A percentile compares a stretch with the other conserved stretches of the same genome.
Conservation (phyloP, 2,113 vertebrate species). For the Gavialis gangeticus region DNA sequence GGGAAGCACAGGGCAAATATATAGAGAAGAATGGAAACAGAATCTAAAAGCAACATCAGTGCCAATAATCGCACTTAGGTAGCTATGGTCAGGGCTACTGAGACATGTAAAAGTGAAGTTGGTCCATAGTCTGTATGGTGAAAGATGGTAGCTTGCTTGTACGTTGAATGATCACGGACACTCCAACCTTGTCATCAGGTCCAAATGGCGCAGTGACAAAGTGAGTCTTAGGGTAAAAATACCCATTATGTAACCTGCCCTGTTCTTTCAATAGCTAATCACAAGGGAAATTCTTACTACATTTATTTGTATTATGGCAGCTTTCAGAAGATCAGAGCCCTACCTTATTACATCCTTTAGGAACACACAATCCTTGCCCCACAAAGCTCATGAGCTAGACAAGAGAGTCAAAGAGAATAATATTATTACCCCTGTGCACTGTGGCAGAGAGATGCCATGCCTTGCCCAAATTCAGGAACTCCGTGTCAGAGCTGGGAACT, state of each 20-base stretch:
- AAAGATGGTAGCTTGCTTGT: neutral
- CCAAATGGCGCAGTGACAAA: neutral
- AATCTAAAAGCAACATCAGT: too few species aligned
- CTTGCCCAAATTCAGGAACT: constrained; percentile 72
- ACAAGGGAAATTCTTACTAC: constrained; percentile 31
- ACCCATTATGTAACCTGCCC: constrained; percentile 12
- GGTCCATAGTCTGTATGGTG: rapidly evolving
- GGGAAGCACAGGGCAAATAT: too few species aligned
- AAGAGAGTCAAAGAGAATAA: constrained; percentile 55
- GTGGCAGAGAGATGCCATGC: constrained; percentile 54
- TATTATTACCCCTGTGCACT: constrained; percentile 52
- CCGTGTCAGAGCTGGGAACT: constrained; percentile 70
- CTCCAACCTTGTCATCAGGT: neutral
- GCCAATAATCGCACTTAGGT: too few species aligned
- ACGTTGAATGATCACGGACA: neutral
- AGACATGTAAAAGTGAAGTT: too few species aligned
- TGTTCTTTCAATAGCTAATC: constrained; percentile 64
- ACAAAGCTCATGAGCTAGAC: constrained; percentile 20
- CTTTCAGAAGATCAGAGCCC: neutral
- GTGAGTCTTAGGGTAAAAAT: neutral
- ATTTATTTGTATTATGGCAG: constrained; percentile 16
- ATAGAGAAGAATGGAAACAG: too few species aligned
- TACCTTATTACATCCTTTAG: constrained; percentile 11
- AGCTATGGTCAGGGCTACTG: too few species aligned
- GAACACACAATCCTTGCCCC: constrained; percentile 8